Base-by-base conservation (phyloP, 2,113 vertebrate genomes). In the Phasianus colchicus region DNA sequence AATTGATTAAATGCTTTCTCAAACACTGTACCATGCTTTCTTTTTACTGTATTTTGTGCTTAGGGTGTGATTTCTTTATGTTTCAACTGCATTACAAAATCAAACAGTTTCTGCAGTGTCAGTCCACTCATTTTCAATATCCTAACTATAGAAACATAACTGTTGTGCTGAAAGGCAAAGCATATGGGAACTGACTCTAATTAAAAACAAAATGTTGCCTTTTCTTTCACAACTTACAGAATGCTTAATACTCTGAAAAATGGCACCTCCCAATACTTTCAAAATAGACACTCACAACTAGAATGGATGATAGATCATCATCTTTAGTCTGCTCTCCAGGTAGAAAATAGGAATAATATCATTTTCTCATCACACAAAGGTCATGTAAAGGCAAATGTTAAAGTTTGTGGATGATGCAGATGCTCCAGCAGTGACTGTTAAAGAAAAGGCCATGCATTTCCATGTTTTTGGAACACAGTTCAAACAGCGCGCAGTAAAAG, bases 151-250 rank as follows among this genome's bases (percentile, higher is more conserved):
- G 17, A 79, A 92, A 92, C 75, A 57, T 27, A 63, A 70, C 80
- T 80, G 48, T 47, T 93, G 74, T 24, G 43, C 25, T 73, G n/a
- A 92, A 75, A 10, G 48, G 63, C 19, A 78, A 76, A 92, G 40
- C 34, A 89, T 88, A 89, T 16, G 34, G 78, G 34, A 92, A 89
- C 27, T 29, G 77, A 91, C 43, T 13, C 61, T 90, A 87, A 75
- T 29, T 45, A 72, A 75, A 82, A 27, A 0, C 40, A 88, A 60
- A 8, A 50, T 36, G 69, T 54, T 61, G 29, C 29, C 32, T 72
- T 83, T 76, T 69, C 54, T 85, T 76, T 81, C 40, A 60, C 57
- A 78, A 90, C 36, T 76, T 67, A 64, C 22, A 82, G 38, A 89
- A 89, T 19, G 22, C 30, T 61, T 89, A 75, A 72, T 20, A 72